Evolutionary conservation across 2,888 invertebrate species (phyloP).

Genomic region (Anaspis maculata): DNA sequence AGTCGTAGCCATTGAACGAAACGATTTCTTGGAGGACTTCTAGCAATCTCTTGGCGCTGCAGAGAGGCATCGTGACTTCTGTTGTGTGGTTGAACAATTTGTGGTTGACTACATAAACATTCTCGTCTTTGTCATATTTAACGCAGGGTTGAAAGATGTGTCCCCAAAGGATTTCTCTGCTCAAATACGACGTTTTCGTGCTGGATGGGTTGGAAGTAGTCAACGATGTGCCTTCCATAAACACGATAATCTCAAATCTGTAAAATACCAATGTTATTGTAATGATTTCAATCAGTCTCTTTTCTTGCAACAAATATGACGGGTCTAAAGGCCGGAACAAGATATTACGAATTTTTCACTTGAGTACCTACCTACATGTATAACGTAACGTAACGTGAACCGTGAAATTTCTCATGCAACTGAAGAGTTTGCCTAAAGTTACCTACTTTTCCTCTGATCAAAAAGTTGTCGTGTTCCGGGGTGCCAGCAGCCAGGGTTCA

Average conservation of each 20-base stretch:
- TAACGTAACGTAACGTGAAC: too few species aligned
- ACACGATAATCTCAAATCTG: constrained; percentile 75
- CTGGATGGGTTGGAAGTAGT: constrained; percentile 67
- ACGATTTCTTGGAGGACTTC: constrained; percentile 47
- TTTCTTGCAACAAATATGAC: background rate
- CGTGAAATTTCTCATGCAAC: too few species aligned
- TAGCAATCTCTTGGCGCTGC: constrained; percentile 77
- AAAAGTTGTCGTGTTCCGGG: too few species aligned
- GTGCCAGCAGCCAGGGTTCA: too few species aligned
- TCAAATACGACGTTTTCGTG: constrained; percentile 68
- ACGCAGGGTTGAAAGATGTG: constrained; percentile 55
- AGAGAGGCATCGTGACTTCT: constrained; percentile 68
- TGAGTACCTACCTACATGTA: too few species aligned
- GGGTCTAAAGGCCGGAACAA: too few species aligned
- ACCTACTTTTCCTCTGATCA: too few species aligned
- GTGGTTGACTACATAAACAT: constrained; percentile 54
- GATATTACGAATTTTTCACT: too few species aligned
- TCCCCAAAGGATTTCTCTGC: constrained; percentile 78
- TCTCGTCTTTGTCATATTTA: constrained; percentile 48
- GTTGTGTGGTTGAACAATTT: constrained; percentile 57
- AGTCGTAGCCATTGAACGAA: too few species aligned
- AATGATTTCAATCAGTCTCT: background rate
- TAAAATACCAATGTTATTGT: too few species aligned
- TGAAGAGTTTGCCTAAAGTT: too few species aligned
- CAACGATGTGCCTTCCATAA: constrained; percentile 73